Evolutionary conservation across 2,113 vertebrate species (phyloP).

Genomic region (Clarias magur): DNA sequence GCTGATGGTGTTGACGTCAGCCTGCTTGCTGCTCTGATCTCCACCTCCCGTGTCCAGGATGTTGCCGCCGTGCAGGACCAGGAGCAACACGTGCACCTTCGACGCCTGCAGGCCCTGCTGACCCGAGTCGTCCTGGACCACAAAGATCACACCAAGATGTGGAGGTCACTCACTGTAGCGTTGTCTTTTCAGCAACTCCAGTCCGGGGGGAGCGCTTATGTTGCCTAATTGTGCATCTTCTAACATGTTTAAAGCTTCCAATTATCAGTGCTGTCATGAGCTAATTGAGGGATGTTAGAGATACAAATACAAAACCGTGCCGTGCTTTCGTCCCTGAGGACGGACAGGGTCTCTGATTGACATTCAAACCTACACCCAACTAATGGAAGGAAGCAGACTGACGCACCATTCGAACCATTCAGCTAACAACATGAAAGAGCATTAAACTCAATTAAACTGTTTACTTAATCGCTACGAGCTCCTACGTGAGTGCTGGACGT

Average conservation of each 20-base stretch:
- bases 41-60: constrained; percentile 94
- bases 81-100: constrained; percentile 63
- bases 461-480: constrained; percentile 2
- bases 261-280: not conserved
- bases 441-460: not conserved
- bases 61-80: constrained; percentile 94
- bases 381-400: not conserved
- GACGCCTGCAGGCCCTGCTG: constrained; percentile 51
- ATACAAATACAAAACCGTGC: not conserved
- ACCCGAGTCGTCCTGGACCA: constrained; percentile 36
- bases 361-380: constrained; percentile 7
- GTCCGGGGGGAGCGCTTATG: not conserved
- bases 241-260: not conserved
- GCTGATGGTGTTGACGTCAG: constrained; percentile 90
- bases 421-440: not conserved
- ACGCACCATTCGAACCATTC: constrained; percentile 4
- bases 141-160: not conserved
- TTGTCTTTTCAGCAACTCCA: not conserved
- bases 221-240: not conserved
- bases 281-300: not conserved
- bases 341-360: not conserved
- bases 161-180: not conserved
- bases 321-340: not conserved
- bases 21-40: constrained; percentile 94
- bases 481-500: constrained; percentile 21